Evolutionary conservation across 2,797 vertebrate species (phyloP).

Genomic region (Pagetopsis macropterus): DNA sequence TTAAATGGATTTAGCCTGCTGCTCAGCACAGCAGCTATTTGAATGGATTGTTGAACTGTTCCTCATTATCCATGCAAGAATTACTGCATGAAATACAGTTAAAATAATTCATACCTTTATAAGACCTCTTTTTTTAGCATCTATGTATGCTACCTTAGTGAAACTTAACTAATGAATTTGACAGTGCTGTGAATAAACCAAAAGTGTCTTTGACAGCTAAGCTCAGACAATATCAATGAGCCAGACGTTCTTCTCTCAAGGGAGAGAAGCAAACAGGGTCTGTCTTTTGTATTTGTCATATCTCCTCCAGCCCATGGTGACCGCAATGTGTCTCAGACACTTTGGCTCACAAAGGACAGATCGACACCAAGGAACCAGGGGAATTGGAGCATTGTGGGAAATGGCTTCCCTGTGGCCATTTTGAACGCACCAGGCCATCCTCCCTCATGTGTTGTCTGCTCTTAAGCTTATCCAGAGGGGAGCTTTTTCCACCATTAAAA

Average conservation of each 20-base stretch:
- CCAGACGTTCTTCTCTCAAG: conserved; percentile 35
- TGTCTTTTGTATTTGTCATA: conserved; percentile 72
- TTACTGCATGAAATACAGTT: background rate
- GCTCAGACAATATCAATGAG: conserved; percentile 51
- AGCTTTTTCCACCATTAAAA: conserved; percentile 31
- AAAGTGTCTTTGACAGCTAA: conserved; percentile 21
- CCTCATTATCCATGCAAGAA: conserved; percentile 1
- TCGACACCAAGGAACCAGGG: conserved; percentile 66
- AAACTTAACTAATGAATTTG: conserved; percentile 40
- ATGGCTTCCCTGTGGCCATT: conserved; percentile 74
- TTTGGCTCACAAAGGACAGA: conserved; percentile 79
- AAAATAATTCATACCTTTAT: conserved; percentile 21
- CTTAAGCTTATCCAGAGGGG: conserved; percentile 59
- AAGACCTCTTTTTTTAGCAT: background rate
- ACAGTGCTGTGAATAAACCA: conserved; percentile 31
- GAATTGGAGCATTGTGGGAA: conserved; percentile 68
- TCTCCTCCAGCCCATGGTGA: conserved; percentile 76
- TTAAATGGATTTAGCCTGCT: background rate
- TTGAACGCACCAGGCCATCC: conserved; percentile 60
- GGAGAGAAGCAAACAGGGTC: conserved; percentile 51
- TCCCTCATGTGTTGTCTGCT: conserved; percentile 48
- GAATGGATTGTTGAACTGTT: conserved; percentile 5
- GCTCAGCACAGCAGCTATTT: background rate
- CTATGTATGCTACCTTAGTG: conserved; percentile 19
- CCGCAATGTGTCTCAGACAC: conserved; percentile 79